These are phyloP conservation scores for Allacma fusca DNA, from an alignment of 2,888 invertebrate genomes.

Conservation along the genomic window DNA sequence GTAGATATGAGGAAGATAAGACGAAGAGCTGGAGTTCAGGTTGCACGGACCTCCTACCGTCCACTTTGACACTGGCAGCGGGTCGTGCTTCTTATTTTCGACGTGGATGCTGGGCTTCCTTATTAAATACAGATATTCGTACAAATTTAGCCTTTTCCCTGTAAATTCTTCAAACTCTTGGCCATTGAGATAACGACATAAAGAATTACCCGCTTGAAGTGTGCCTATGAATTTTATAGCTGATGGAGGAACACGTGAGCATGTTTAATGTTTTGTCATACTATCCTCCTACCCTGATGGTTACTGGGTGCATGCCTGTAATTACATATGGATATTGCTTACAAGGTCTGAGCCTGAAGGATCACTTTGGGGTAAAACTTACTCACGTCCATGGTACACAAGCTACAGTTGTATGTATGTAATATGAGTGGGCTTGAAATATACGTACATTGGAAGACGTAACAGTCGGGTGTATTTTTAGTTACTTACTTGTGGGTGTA, in stretches of 20 bases:
- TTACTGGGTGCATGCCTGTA: too few species aligned
- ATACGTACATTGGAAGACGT: too few species aligned
- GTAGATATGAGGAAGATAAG: constrained; percentile 31
- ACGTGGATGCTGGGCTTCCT: constrained; percentile 11
- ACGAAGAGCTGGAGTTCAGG: constrained; percentile 20
- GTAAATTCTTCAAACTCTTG: not conserved
- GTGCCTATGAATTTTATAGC: constrained; percentile 22
- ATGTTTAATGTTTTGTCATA: constrained; percentile 6
- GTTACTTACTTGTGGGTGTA: too few species aligned
- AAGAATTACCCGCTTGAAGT: constrained; percentile 1
- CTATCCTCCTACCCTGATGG: not conserved
- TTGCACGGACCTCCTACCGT: constrained; percentile 40
- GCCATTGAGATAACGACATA: not conserved
- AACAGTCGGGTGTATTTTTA: too few species aligned
- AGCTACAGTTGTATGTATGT: too few species aligned
- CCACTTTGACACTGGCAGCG: constrained; percentile 40
- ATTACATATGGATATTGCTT: too few species aligned
- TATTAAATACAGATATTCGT: not conserved
- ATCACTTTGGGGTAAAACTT: too few species aligned
- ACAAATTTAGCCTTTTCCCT: not conserved
- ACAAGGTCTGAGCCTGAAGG: too few species aligned
- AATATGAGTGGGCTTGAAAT: too few species aligned
- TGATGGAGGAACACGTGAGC: constrained; percentile 9
- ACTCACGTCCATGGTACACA: too few species aligned
- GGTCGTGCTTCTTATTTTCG: constrained; percentile 12